Base-by-base conservation (phyloP, 1,140 invertebrate species). In the Leptoteleia sp. region DNA sequence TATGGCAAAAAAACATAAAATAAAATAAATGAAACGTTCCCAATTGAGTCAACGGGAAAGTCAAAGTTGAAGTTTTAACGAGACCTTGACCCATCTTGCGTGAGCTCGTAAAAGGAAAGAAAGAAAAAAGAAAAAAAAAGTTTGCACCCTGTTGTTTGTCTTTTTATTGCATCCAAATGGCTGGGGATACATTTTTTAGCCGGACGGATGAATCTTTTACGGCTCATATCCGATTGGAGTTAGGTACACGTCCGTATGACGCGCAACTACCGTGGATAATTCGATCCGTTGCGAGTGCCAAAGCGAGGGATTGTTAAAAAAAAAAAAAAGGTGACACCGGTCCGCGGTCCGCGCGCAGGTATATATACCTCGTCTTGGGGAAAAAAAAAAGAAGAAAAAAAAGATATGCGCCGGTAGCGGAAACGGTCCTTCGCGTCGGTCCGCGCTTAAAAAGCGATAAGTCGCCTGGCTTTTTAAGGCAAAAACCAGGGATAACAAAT, bases 221-320 rank as follows among this genome's bases (percentile, higher is more conserved):
- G 19, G 48, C 50, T 43, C 29, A 31, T 13, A 42, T 45, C 35
- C 54, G 57, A 55, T n/a, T 43, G 4, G 33, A 70, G 52, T 65
- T 40, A 65, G 12, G 54, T 43, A 42, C 68, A 71, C 65, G 61
- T 59, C 71, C 65, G 59, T 50, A 52, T 65, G 59, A 65, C 59
- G n/a, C 65, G 12, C 48, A 45, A 77, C 57, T 65, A 61, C 57
- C 75, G 65, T 77, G 42, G 59, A 77, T 77, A 77, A 77, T 77
- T 29, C 38, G 75, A 65, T 59, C 43, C 65, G 75, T 70, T 76
- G 52, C 59, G 50, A 68, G 48, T 13, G 19, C 40, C 19, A 29
- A 42, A 47, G 19, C 22, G 19, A 4, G 37, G 50, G 29, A 25
- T 37, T 17, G 25, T 33, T n/a, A n/a, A n/a, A n/a, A n/a, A n/a